A percentile compares a stretch with the other conserved stretches of the same genome.
Conservation (phyloP, 2,888 invertebrate genomes). For the Cheilosia pagana region DNA sequence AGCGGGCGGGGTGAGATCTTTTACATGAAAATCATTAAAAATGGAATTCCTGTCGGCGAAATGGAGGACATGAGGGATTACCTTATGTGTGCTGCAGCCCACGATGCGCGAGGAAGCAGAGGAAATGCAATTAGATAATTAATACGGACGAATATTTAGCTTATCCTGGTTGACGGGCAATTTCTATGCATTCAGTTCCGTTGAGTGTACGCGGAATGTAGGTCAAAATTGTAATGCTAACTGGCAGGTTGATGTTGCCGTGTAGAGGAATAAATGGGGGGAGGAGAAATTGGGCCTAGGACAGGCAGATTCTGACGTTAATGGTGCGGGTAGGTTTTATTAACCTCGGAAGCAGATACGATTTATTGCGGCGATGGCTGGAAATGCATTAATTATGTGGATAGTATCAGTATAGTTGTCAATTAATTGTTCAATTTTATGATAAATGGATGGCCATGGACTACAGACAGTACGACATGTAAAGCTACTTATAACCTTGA, state of each 20-base stretch:
- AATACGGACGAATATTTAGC: slow-evolving; percentile 46
- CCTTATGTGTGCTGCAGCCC: background rate
- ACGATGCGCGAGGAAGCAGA: slow-evolving; percentile 22
- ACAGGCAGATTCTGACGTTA: too few relatives aligned
- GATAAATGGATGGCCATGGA: too few relatives aligned
- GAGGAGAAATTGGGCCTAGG: too few relatives aligned
- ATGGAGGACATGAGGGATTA: slow-evolving; percentile 28
- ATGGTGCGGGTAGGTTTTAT: too few relatives aligned
- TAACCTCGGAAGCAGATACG: too few relatives aligned
- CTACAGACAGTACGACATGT: too few relatives aligned
- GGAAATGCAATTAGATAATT: slow-evolving; percentile 70
- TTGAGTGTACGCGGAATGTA: slow-evolving; percentile 20
- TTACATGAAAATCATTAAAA: slow-evolving; percentile 15
- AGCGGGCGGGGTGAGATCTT: background rate
- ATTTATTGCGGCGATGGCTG: too few relatives aligned
- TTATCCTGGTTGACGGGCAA: background rate
- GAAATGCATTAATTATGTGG: too few relatives aligned
- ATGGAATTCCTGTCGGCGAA: slow-evolving; percentile 26
- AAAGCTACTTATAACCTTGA: too few relatives aligned
- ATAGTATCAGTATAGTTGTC: too few relatives aligned
- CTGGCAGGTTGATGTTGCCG: slow-evolving; percentile 8
- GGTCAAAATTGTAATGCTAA: slow-evolving; percentile 47
- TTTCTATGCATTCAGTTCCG: background rate
- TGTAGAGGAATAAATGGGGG: background rate
- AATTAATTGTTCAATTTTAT: too few relatives aligned